These are phyloP conservation scores for Cotesia chilonis DNA, from an alignment of 1,140 invertebrate species.

Conservation along the genomic window DNA sequence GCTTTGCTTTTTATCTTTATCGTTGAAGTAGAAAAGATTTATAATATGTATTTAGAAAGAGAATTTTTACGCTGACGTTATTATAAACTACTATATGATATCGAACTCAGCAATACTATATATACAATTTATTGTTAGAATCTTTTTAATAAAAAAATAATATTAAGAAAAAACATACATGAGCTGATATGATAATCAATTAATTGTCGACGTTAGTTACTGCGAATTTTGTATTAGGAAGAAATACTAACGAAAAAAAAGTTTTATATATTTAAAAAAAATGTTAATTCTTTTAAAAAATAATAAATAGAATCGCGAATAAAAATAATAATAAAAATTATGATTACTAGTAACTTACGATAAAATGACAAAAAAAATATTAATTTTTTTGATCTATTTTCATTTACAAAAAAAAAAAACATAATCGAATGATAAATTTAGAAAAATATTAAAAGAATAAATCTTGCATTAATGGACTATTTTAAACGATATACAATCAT, in stretches of 20 bases:
- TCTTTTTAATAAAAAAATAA: constrained; percentile 20
- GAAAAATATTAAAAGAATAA: background rate
- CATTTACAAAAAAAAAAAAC: constrained; percentile 13
- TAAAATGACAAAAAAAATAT: background rate
- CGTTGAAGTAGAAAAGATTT: constrained; percentile 16
- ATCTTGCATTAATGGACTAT: too few species aligned
- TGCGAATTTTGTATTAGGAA: background rate
- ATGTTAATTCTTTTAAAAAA: constrained; percentile 13
- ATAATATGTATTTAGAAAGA: constrained; percentile 13
- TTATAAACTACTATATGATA: background rate
- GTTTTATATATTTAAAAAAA: background rate
- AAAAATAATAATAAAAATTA: background rate
- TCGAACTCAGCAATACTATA: constrained; percentile 24
- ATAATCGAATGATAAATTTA: constrained; percentile 9
- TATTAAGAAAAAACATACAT: background rate
- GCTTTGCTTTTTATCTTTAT: constrained; percentile 16
- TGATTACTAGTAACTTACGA: background rate
- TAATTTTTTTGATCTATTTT: constrained; percentile 12
- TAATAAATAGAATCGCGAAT: background rate
- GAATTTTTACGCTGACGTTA: constrained; percentile 28
- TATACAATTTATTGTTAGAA: constrained; percentile 21
- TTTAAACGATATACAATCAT: too few species aligned
- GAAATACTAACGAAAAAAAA: background rate
- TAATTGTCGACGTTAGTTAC: too few species aligned
- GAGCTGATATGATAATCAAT: constrained; percentile 1